Conservation (phyloP, 1,140 invertebrate species). For the Solenopsis invicta region DNA sequence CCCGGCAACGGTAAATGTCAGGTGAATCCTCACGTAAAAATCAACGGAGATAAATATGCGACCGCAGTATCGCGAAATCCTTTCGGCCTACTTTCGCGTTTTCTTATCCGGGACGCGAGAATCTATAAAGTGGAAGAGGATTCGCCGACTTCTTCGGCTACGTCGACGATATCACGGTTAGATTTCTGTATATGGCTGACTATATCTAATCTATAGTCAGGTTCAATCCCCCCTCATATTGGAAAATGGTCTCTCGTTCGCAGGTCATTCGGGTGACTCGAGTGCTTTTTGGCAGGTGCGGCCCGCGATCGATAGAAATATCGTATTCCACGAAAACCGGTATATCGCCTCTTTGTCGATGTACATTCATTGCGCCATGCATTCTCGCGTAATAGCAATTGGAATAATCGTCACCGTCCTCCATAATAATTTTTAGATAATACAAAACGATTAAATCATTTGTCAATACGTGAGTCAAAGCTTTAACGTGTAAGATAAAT, state of each 20-base stretch:
- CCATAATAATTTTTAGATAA: conserved; percentile 14
- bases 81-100: conserved; percentile 51
- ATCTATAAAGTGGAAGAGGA: conserved; percentile 6
- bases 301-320: conserved; percentile 23
- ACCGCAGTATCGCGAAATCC: conserved; percentile 36
- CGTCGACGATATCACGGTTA: not conserved
- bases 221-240: not conserved
- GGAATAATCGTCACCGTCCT: not conserved
- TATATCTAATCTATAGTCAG: conserved; percentile 34
- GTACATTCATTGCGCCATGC: not conserved
- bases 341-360: not conserved
- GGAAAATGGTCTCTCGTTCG: conserved; percentile 1
- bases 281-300: conserved; percentile 6
- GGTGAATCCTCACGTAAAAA: conserved; percentile 39
- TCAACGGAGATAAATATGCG: conserved; percentile 22
- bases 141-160: not conserved
- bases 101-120: conserved; percentile 16
- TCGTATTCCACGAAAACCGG: not conserved
- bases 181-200: not conserved
- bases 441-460: not conserved
- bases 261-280: not conserved
- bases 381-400: not conserved
- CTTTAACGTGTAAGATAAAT: not conserved
- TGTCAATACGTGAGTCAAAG: not conserved
- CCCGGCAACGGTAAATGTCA: conserved; percentile 17